These are phyloP conservation scores for Ophion slaviceki DNA, from an alignment of 2,888 invertebrate species.

Conservation along the genomic window DNA sequence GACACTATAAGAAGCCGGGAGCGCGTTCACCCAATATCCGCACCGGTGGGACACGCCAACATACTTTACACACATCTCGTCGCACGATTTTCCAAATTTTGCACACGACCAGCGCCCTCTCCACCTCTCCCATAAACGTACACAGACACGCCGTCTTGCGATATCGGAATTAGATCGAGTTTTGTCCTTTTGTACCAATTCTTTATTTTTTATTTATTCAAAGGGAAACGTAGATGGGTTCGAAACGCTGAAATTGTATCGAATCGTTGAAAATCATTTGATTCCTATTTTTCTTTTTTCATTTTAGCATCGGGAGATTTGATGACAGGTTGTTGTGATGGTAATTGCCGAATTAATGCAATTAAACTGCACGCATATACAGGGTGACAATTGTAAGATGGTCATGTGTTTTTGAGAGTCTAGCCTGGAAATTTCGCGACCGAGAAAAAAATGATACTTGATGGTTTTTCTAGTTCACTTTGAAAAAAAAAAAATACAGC, in stretches of 20 bases:
- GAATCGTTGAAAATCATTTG: neutral
- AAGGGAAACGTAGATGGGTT: neutral
- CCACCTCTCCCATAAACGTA: neutral
- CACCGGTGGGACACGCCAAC: constrained; percentile 27
- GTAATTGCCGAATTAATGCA: too few species aligned
- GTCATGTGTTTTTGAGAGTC: too few species aligned
- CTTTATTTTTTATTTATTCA: neutral
- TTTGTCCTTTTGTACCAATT: neutral
- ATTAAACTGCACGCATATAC: too few species aligned
- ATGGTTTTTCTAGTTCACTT: too few species aligned
- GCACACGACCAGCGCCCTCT: neutral
- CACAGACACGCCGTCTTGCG: neutral
- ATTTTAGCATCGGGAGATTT: too few species aligned
- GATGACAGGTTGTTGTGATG: too few species aligned
- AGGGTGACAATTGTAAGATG: too few species aligned
- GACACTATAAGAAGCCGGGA: constrained; percentile 46
- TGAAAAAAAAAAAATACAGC: too few species aligned
- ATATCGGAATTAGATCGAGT: neutral
- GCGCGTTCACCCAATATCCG: constrained; percentile 42
- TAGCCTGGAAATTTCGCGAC: too few species aligned
- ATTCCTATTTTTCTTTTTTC: too few species aligned
- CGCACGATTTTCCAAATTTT: constrained; percentile 31
- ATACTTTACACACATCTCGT: constrained; percentile 5
- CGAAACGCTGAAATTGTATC: constrained; percentile 32
- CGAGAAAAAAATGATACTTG: too few species aligned